Evolutionary conservation across 1,140 invertebrate genomes (phyloP).

Genomic region (Temnothorax nylanderi): DNA sequence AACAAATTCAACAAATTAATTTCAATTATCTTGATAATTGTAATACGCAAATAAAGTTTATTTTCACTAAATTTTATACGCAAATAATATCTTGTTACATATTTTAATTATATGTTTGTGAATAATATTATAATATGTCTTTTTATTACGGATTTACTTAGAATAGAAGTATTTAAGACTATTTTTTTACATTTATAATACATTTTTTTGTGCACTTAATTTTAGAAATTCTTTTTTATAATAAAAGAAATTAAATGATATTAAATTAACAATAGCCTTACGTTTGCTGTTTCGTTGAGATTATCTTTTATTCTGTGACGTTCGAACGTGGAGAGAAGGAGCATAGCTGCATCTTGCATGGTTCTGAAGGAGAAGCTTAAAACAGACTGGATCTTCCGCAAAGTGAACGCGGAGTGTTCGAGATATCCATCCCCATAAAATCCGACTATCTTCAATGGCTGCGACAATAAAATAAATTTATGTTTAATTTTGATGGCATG

Average conservation of each 20-base stretch:
- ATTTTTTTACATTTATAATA: neutral
- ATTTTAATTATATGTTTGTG: neutral
- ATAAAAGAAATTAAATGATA: neutral
- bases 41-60: neutral
- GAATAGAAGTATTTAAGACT: neutral
- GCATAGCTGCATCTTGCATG: constrained; percentile 88
- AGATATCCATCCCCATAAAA: constrained; percentile 93
- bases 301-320: constrained; percentile 80
- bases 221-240: neutral
- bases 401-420: constrained; percentile 89
- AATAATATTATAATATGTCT: neutral
- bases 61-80: neutral
- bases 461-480: constrained; percentile 62
- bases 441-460: constrained; percentile 88
- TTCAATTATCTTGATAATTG: neutral
- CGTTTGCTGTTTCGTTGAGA: constrained; percentile 72
- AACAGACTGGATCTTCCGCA: constrained; percentile 88
- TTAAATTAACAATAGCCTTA: constrained; percentile 60
- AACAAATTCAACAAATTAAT: constrained; percentile 8
- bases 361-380: constrained; percentile 94
- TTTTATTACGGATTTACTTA: neutral
- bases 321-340: constrained; percentile 91
- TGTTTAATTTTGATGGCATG: neutral
- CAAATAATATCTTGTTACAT: constrained; percentile 13
- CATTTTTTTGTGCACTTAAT: neutral